phyloP scores from a whole-genome alignment of 2,797 vertebrate genomes.

The Falco cherrug region DNA sequence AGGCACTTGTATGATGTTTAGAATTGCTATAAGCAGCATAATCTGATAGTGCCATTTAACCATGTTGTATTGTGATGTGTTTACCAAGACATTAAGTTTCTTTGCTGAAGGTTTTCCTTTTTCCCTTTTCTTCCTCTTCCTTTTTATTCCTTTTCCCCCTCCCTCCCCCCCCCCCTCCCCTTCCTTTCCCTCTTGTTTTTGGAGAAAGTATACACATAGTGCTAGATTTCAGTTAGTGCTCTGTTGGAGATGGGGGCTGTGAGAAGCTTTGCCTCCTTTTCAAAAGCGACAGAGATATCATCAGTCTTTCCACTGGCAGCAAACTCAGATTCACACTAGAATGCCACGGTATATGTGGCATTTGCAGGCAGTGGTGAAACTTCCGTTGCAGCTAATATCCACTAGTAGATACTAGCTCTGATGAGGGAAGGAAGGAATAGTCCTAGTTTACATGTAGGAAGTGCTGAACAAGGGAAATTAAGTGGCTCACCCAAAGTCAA shows the following conservation, averaged over 20 bases:
- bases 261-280: neutral
- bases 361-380: neutral
- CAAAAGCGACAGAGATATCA: neutral
- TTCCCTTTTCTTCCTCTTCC: no score
- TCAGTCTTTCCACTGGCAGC: neutral
- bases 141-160: no score
- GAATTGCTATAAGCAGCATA: neutral
- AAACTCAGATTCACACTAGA: neutral
- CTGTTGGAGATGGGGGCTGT: neutral
- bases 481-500: neutral
- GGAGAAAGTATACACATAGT: neutral
- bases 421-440: neutral
- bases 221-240: neutral
- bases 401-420: neutral
- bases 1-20: neutral
- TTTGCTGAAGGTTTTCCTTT: neutral
- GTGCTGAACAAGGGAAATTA: neutral
- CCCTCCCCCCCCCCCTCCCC: accelerated
- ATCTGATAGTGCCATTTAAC: neutral
- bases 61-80: neutral
- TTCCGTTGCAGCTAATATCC: neutral
- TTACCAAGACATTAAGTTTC: neutral
- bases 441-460: neutral
- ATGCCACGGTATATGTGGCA: neutral
- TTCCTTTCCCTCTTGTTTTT: neutral